Conservation (phyloP, 2,113 vertebrate species). For the Saccopteryx leptura region DNA sequence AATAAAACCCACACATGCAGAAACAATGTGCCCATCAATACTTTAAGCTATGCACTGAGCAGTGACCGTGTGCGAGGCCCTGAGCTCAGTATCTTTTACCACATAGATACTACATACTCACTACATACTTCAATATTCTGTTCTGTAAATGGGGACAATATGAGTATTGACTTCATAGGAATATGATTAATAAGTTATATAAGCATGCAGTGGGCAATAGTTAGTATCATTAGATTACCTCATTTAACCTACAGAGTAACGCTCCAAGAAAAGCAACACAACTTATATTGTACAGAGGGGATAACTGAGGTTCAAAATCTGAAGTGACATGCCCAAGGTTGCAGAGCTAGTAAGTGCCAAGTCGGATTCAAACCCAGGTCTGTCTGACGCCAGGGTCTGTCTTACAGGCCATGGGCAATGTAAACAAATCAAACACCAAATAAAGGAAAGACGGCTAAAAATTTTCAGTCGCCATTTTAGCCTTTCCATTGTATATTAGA, state of each 20-base stretch:
- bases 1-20: neutral
- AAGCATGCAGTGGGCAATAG: neutral
- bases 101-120: neutral
- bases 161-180: neutral
- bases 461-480: neutral
- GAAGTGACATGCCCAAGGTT: neutral
- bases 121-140: neutral
- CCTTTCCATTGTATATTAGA: neutral
- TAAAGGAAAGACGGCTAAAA: neutral
- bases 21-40: neutral
- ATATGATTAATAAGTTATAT: neutral
- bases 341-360: neutral
- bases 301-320: constrained; percentile 22
- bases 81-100: neutral
- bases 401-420: neutral
- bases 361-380: neutral
- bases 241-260: neutral
- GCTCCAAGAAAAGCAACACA: neutral
- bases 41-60: neutral
- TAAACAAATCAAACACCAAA: neutral
- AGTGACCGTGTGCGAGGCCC: neutral
- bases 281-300: neutral
- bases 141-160: neutral
- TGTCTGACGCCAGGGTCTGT: neutral
- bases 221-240: neutral